Percentiles rank a stretch among this genome's conserved stretches.
Conservation (phyloP, 2,888 invertebrate genomes). For the Periphyllus acericola region DNA sequence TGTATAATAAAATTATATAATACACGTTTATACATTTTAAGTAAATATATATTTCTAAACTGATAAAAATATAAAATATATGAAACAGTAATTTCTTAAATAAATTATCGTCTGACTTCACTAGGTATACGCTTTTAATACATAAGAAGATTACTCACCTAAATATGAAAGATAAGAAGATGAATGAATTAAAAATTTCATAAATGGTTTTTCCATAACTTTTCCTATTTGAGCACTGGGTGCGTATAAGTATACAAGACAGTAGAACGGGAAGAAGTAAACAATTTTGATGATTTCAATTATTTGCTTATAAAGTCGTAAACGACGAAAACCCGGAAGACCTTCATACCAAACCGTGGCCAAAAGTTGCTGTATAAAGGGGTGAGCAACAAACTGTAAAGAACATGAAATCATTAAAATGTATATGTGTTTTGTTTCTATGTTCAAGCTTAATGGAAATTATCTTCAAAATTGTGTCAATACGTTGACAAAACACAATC, state of each 20-base stretch:
- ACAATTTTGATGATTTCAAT: slow-evolving; percentile 80
- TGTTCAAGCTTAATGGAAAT: not conserved
- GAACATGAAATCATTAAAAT: not conserved
- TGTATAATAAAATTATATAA: too few species aligned
- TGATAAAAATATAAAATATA: too few species aligned
- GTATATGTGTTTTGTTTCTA: not conserved
- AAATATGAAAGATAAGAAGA: slow-evolving; percentile 94
- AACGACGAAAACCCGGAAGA: slow-evolving; percentile 88
- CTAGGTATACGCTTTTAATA: too few species aligned
- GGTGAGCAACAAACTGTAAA: slow-evolving; percentile 88
- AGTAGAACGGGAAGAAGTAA: slow-evolving; percentile 87
- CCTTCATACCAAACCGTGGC: slow-evolving; percentile 96
- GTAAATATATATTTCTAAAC: too few species aligned
- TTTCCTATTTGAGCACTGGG: slow-evolving; percentile 84
- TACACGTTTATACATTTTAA: too few species aligned
- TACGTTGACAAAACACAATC: not conserved
- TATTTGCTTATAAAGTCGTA: slow-evolving; percentile 71
- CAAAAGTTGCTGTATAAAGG: slow-evolving; percentile 91
- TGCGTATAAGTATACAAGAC: slow-evolving; percentile 83
- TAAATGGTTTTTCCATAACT: slow-evolving; percentile 91
- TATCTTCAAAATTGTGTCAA: not conserved
- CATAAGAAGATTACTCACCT: slow-evolving; percentile 73
- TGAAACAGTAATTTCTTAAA: too few species aligned
- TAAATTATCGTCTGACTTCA: too few species aligned
- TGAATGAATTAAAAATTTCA: slow-evolving; percentile 95